These are phyloP conservation scores for Gymnoscopelus microlampas DNA, from an alignment of 2,797 vertebrate genomes.

Conservation along the genomic window DNA sequence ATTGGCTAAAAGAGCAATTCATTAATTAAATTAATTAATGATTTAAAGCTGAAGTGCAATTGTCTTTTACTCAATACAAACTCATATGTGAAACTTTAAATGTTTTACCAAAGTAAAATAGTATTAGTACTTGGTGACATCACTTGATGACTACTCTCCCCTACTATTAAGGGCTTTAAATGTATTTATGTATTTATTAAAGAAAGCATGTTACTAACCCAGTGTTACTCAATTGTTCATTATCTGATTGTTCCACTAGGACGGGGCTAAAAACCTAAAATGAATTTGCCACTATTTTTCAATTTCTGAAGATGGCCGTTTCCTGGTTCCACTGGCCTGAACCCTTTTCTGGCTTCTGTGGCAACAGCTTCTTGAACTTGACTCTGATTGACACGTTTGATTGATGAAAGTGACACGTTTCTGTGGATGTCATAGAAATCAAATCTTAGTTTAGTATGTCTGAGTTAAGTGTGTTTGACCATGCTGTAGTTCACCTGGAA, in stretches of 20 bases:
- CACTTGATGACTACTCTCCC: too few relatives aligned
- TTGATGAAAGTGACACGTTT: too few relatives aligned
- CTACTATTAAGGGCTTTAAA: background rate
- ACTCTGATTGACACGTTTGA: background rate
- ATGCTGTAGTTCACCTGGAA: background rate
- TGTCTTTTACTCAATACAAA: too few relatives aligned
- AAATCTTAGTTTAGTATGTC: background rate
- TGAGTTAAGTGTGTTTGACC: background rate
- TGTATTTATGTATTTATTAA: background rate
- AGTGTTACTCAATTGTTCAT: too few relatives aligned
- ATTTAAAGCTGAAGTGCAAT: too few relatives aligned
- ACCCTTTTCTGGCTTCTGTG: background rate
- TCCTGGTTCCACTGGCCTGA: background rate
- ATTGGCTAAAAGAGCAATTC: too few relatives aligned
- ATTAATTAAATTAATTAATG: too few relatives aligned
- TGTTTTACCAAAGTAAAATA: slow-evolving; percentile 34
- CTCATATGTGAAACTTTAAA: background rate
- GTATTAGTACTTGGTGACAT: too few relatives aligned
- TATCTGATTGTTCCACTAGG: too few relatives aligned
- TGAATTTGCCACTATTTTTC: background rate
- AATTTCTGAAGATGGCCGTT: background rate
- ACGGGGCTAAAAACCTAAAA: too few relatives aligned
- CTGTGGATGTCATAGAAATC: too few relatives aligned
- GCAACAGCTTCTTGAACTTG: background rate
- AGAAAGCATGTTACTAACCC: too few relatives aligned